Conservation (phyloP, 1,140 invertebrate genomes). For the Nymphalis io region DNA sequence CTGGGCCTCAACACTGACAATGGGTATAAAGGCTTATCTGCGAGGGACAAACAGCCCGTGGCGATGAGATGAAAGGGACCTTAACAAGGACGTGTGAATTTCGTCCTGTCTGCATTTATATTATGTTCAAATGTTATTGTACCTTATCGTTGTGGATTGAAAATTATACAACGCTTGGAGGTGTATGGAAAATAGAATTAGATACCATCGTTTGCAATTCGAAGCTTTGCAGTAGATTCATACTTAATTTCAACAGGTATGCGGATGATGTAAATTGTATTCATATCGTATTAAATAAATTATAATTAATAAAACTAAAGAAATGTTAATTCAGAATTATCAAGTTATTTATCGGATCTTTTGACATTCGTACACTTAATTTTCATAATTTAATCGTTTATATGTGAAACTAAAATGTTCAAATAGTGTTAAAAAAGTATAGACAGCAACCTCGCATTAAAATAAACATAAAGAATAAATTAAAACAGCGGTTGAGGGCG, state of each 20-base stretch:
- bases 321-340: no score
- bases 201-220: neutral
- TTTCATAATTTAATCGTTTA: neutral
- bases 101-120: conserved; percentile 38
- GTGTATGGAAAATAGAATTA: neutral
- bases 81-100: conserved; percentile 45
- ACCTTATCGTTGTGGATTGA: conserved; percentile 29
- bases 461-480: conserved; percentile 29
- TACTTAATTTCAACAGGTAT: neutral
- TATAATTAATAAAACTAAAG: no score
- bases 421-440: neutral
- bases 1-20: conserved; percentile 38
- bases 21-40: conserved; percentile 49
- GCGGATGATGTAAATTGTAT: neutral
- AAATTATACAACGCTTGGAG: conserved; percentile 30
- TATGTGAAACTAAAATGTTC: neutral
- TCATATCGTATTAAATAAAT: no score
- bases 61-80: conserved; percentile 45
- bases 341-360: no score
- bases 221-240: neutral
- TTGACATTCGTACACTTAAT: no score
- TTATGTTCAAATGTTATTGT: conserved; percentile 42
- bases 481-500: conserved; percentile 24
- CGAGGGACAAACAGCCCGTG: conserved; percentile 51
- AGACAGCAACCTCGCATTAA: neutral